Percentiles rank a stretch among this genome's conserved stretches.
Conservation (phyloP, 1,140 invertebrate genomes). For the Conus betulinus region DNA sequence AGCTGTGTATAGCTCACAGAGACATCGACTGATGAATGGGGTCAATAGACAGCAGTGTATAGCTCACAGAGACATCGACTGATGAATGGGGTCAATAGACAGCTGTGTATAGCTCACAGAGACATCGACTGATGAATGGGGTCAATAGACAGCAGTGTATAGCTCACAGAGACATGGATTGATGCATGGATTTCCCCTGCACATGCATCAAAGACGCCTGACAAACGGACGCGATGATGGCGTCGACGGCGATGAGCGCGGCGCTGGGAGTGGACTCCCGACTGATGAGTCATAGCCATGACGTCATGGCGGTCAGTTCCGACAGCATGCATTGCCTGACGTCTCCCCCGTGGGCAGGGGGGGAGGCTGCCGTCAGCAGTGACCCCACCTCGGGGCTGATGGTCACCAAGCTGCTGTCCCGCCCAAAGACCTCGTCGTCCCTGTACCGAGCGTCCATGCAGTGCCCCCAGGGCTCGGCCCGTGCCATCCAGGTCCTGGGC, state of each 20-base stretch:
- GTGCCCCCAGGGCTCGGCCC: conserved; percentile 22
- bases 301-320: background rate
- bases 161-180: too few relatives aligned
- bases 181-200: too few relatives aligned
- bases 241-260: background rate
- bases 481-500: conserved; percentile 20
- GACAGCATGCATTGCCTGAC: background rate
- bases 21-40: too few relatives aligned
- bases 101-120: too few relatives aligned
- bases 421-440: conserved; percentile 24
- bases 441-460: background rate
- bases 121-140: too few relatives aligned
- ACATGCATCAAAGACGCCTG: too few relatives aligned
- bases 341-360: background rate
- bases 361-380: background rate
- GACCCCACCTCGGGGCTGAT: conserved; percentile 16
- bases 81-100: too few relatives aligned
- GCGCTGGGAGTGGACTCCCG: background rate
- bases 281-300: background rate
- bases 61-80: too few relatives aligned
- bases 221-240: too few relatives aligned
- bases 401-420: conserved; percentile 6
- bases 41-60: too few relatives aligned
- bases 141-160: too few relatives aligned
- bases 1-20: too few relatives aligned